Base-by-base conservation (phyloP, 1,140 invertebrate species). In the Amyelois transitella region DNA sequence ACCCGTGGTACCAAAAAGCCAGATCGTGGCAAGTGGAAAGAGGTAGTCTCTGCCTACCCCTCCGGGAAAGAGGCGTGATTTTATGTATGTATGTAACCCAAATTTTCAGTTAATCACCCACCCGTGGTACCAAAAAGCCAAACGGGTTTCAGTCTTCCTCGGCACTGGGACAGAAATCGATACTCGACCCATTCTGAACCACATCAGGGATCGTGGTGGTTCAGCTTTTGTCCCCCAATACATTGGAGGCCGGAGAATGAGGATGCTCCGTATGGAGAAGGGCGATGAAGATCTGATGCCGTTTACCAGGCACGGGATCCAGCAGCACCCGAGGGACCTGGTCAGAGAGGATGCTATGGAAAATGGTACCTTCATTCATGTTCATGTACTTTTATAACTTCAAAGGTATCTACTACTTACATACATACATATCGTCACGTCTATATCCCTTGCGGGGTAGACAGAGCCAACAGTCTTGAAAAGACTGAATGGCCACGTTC, bases 221-320 rank as follows among this genome's bases (percentile, higher is more conserved):
- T 76, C 90, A 43, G 91, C 90, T 58, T 95, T 93, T 81, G 87
- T 94, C 5, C 93, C 94, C n/a, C 89, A 90, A 72, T 91, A 78
- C 59, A 49, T 52, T 6, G 63, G 58, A n/a, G 60, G 81, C 7
- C 10, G 53, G 0, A 53, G 53, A 14, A 88, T 87, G 84, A 76
- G 60, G 59, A 85, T 88, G 83, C 67, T 88, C 48, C 75, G 62
- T 43, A 58, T 86, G 24, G 80, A 81, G 28, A 7, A 51, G 0
- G 81, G 81, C 18, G 86, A 89, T 51, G 76, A 83, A 24, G 85
- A 93, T 8, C 90, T 66, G 28, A 88, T 97, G 64, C 93, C 94
- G 0, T 67, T 92, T 49, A 97, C 95, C 0, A 94, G 93, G 72
- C 97, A 96, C 93, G 94, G 95, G 52, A 97, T 97, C 56, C 94